phyloP scores from a whole-genome alignment of 2,113 vertebrate genomes.

The Camelus bactrianus region DNA sequence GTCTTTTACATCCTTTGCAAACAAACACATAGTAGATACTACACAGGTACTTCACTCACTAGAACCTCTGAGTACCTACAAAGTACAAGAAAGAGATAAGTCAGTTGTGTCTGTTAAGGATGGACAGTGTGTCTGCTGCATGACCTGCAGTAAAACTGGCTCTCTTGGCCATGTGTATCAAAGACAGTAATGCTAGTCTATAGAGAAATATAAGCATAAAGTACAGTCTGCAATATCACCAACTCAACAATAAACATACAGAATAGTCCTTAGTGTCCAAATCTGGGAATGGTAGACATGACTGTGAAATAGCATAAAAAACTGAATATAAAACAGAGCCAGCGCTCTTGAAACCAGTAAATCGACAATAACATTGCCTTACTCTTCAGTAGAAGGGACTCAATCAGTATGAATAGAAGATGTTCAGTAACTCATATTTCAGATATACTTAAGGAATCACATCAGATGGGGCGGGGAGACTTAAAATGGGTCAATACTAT shows the following conservation, averaged over 20 bases:
- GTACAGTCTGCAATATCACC: neutral
- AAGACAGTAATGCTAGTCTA: neutral
- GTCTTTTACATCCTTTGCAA: neutral
- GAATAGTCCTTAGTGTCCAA: neutral
- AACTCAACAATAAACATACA: neutral
- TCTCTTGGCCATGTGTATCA: neutral
- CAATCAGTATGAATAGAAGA: neutral
- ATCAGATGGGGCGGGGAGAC: neutral
- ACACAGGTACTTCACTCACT: neutral
- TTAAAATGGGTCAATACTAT: neutral
- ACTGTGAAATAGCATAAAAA: neutral
- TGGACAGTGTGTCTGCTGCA: neutral
- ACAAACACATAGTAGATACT: neutral
- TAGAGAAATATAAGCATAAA: neutral
- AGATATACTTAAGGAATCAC: neutral
- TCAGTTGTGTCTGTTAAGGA: neutral
- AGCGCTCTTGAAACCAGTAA: neutral
- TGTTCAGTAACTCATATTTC: neutral
- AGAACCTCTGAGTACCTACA: neutral
- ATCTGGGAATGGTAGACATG: neutral
- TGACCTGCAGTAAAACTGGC: neutral
- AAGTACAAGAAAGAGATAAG: neutral
- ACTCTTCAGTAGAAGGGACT: neutral
- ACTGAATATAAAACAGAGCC: neutral
- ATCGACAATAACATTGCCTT: neutral